Evolutionary conservation across 2,797 vertebrate species (phyloP).

Genomic region (Gymnothorax reevesii): DNA sequence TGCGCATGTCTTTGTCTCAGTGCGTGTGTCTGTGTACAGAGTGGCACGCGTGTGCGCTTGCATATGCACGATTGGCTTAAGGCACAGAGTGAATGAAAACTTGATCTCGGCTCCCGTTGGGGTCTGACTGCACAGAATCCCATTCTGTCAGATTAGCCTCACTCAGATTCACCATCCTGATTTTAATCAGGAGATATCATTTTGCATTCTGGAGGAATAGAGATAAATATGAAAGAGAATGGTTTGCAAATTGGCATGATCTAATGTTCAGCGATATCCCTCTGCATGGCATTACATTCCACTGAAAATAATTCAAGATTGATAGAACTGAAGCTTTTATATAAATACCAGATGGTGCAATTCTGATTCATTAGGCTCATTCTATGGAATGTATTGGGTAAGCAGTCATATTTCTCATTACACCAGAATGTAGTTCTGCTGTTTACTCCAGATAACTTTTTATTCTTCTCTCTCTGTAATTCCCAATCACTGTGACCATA

Average conservation of each 20-base stretch:
- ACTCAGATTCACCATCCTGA: conserved; percentile 14
- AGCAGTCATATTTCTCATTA: neutral
- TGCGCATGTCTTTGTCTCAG: neutral
- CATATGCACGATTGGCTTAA: neutral
- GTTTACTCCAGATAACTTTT: neutral
- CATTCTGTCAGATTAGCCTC: conserved; percentile 8
- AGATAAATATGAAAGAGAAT: neutral
- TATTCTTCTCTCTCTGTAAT: neutral
- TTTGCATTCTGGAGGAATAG: neutral
- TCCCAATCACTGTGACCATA: neutral
- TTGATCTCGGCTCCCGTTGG: neutral
- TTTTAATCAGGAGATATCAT: conserved; percentile 9
- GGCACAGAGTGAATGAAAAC: neutral
- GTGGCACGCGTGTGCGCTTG: neutral
- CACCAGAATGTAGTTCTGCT: neutral
- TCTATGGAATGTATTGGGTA: neutral
- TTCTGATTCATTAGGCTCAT: neutral
- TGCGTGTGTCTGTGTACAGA: neutral
- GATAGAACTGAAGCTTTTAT: neutral
- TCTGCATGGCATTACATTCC: neutral
- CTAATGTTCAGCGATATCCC: neutral
- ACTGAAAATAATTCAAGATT: neutral
- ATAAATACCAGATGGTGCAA: neutral
- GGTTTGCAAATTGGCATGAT: neutral
- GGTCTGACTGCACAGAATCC: neutral